phyloP scores from a whole-genome alignment of 2,797 vertebrate genomes.

The Hemibagrus guttatus region DNA sequence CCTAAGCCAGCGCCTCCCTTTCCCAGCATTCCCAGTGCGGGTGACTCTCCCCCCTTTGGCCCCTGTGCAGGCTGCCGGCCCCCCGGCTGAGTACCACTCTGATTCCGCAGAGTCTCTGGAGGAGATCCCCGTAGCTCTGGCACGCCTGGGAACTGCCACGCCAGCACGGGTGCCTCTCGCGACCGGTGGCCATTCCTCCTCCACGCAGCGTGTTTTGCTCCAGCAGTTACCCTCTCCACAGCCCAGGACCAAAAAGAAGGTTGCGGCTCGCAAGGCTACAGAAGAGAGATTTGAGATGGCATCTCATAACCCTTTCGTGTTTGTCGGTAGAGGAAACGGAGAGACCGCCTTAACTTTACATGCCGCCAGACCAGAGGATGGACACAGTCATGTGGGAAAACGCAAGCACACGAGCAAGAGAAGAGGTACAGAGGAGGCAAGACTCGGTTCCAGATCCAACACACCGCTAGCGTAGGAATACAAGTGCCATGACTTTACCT shows the following conservation, averaged over 20 bases:
- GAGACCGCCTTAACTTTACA: constrained; percentile 58
- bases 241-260: constrained; percentile 72
- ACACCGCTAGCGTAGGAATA: constrained; percentile 42
- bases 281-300: constrained; percentile 75
- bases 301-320: constrained; percentile 73
- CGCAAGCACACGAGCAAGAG: constrained; percentile 70
- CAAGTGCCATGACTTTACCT: constrained; percentile 37
- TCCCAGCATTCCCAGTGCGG: constrained; percentile 74
- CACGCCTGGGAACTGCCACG: constrained; percentile 79
- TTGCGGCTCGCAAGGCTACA: constrained; percentile 37
- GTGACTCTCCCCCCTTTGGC: constrained; percentile 65
- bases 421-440: constrained; percentile 54
- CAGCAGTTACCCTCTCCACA: constrained; percentile 60
- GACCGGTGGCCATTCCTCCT: constrained; percentile 30
- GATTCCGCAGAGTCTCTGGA: constrained; percentile 88
- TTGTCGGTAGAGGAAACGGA: constrained; percentile 81
- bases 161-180: constrained; percentile 50
- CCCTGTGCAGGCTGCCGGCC: constrained; percentile 72
- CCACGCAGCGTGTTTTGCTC: constrained; percentile 49
- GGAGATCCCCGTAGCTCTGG: constrained; percentile 87
- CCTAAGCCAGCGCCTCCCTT: constrained; percentile 69
- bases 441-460: constrained; percentile 38
- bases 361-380: constrained; percentile 39
- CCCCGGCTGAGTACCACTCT: constrained; percentile 83
- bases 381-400: constrained; percentile 56